Evolutionary conservation across 1,140 invertebrate species (phyloP), one percentile per base, ranked within the genome.

Genomic region (Tribolium castaneum): DNA sequence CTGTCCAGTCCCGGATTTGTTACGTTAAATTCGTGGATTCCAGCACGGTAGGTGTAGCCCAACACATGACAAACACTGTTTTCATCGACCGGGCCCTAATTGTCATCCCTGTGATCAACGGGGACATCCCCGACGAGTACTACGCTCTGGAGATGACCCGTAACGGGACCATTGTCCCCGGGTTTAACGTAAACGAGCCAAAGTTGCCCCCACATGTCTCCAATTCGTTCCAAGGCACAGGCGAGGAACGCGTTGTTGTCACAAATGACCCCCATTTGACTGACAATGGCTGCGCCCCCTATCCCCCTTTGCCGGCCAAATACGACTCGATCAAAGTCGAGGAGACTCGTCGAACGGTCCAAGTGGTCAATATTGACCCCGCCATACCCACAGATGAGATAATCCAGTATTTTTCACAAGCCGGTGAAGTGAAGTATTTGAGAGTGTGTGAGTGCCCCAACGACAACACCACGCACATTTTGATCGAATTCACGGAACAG

Each of bases 51-150:
- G 92, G 94, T 12, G 94, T 99, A 6, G 97, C 98, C 2, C 96
- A 99, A 81, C 98, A 99, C 87, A 92, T 99, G 88, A 99, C 97
- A 2, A 99, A 99, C 85, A 99, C 98, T 0, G 98, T 99, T 22
- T 99, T 99, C 86, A 99, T 99, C 84, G 98, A 99, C 86, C 90
- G 98, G 77, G 98, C 98, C 5, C 87, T 99, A 1, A 97, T 99
- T 80, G 96, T 99, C 16, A 95, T 98, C 16, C 98, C 98, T 0
- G 94, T 96, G 82, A 91, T 93, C 82, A 92, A 89, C 87, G 95
- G 92, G 22, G 95, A 96, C 81, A 98, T 99, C 84, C 98, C 98
- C 0, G 98, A 99, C 86, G 98, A 99, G 87, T 93, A 95, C 80
- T 93, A 93, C 76, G 98, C 97, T 0, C 87, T 99, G 56, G 96